These are phyloP conservation scores for Laterallus jamaicensis DNA, from an alignment of 2,113 vertebrate species.

Conservation along the genomic window DNA sequence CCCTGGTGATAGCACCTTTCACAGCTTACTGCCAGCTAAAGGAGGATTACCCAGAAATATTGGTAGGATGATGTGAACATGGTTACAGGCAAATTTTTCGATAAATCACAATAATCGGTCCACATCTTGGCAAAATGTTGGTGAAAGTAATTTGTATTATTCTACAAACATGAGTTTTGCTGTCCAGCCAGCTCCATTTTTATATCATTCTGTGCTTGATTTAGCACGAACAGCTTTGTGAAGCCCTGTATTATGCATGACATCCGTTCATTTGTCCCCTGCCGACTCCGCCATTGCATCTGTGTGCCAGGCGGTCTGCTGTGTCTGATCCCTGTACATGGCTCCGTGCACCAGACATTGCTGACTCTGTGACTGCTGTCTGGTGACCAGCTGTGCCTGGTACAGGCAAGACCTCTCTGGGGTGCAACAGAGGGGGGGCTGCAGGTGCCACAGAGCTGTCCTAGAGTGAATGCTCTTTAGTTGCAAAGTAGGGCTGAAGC, in stretches of 20 bases:
- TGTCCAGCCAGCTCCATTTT: not conserved
- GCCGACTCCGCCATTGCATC: not conserved
- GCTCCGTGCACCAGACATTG: not conserved
- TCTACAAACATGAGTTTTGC: not conserved
- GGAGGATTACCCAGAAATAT: not conserved
- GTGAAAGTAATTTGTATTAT: not conserved
- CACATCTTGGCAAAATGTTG: not conserved
- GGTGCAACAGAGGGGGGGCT: not conserved
- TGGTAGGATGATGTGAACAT: not conserved
- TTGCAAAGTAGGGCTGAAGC: not conserved
- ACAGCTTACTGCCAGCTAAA: not conserved
- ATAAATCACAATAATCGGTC: not conserved
- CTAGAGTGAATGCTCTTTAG: not conserved
- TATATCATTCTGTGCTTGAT: not conserved
- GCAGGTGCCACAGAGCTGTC: not conserved
- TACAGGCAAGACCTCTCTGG: not conserved
- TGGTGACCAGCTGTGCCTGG: not conserved
- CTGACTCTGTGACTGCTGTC: not conserved
- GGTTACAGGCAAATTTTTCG: not conserved
- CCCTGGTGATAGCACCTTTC: not conserved
- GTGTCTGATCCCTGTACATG: fast-evolving
- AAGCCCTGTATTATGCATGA: not conserved
- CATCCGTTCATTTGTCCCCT: not conserved
- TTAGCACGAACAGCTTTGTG: not conserved
- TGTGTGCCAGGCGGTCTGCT: not conserved